Evolutionary conservation across 2,888 invertebrate genomes (phyloP), one percentile per base, ranked within the genome.

Genomic region (Lamproptera curius): DNA sequence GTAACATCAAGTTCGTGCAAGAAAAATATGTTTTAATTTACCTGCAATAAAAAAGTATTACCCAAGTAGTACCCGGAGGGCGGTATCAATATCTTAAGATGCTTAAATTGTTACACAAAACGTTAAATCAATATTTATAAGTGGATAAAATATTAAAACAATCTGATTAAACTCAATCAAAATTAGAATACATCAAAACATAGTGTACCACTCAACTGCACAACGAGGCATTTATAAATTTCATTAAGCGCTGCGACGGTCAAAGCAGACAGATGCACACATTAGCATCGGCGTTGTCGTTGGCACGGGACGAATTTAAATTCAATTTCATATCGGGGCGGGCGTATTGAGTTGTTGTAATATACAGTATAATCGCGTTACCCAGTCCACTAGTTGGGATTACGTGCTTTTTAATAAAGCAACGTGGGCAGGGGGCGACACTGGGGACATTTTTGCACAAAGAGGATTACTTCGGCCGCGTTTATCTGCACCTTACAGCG

Each of bases 351-450:
- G 81, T 78, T 81, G 81, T 83, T 81, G 31, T 31, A 31, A 79
- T 67, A 72, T 76, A 74, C 73, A 73, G 73, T 56, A 76, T 85
- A 86, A 87, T 86, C 86, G 82, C 77, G 83, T 87, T 84, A 86
- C 77, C 71, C 82, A 80, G 78, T 85, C 85, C 82, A 84, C 79
- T 82, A 86, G 78, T 77, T 74, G 65, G 80, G 85, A 85, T 86
- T 87, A 87, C 76, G 73, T 71, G 79, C 82, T 86, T 87, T 87
- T 86, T 87, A 87, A 86, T 87, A 85, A 87, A 83, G 80, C 83
- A 66, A 67, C 65, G 67, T 67, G 70, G 62, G 65, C 70, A 67
- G 77, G 82, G 49, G 76, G 82, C 67, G 77, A 71, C 73, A 70
- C 63, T 67, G 77, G 82, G 83, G 85, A 85, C 85, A 84, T 84